Evolutionary conservation across 2,797 vertebrate genomes (phyloP), one percentile per base, ranked within the genome.

Genomic region (Gobionotothen gibberifrons): DNA sequence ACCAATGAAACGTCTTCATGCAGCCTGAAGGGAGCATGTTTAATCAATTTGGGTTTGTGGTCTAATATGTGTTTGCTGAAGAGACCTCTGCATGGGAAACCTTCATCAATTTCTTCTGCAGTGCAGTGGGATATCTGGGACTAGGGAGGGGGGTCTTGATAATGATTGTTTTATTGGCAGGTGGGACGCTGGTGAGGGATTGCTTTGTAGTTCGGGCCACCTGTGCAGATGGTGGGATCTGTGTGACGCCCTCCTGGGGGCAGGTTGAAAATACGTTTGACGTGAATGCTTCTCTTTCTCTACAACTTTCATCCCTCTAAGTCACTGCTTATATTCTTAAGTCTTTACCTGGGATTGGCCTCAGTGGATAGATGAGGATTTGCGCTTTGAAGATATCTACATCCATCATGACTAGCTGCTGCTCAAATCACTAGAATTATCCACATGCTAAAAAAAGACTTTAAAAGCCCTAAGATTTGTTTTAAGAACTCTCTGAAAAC

Each of bases 11-110:
- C 40, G n/a, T 60, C 64, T 76, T 65, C 43, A 42, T 58, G 58
- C n/a, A 6, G 44, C 64, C 81, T 65, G 51, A 44, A 1, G 57
- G 61, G 55, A 73, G 22, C 69, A n/a, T 43, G 55, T 72, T 76
- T 64, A 86, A 85, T 84, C 74, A 74, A 63, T 75, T 53, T 71
- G 66, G 36, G 75, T 59, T 81, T 85, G 85, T 72, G 86, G 85
- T 85, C 64, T 81, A 74, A 84, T 84, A 76, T 85, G 64, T 72
- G 84, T 83, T 61, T 67, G 44, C 39, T 79, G 64, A 60, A 56
- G 40, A 65, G 32, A 63, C 43, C 52, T 42, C 61, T 29, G 16
- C 40, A 48, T 67, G 58, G n/a, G 70, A 3, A 56, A 47, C 63
- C 58, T 76, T 57, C 56, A 61, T 58, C 44, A 62, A 9, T 69